Conservation (phyloP, 2,797 vertebrate species). For the Chromobotia macracanthus region DNA sequence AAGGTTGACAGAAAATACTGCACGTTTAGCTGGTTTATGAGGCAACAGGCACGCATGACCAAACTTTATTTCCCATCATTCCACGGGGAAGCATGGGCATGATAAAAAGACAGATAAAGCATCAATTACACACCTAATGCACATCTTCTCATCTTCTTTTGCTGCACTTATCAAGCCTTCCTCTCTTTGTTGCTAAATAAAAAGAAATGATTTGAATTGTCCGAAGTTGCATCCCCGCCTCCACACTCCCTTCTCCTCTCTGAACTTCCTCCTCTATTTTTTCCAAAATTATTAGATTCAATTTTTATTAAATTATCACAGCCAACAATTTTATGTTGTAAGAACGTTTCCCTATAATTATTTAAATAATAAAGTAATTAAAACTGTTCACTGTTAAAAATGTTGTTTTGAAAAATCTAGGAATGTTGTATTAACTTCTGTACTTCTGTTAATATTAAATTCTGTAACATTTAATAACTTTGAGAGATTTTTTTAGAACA, state of each 20-base stretch:
- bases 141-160: not conserved
- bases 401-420: too few species aligned
- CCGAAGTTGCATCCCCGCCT: not conserved
- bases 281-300: not conserved
- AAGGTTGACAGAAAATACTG: not conserved
- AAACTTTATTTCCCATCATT: not conserved
- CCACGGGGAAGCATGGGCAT: not conserved
- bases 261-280: slow-evolving; percentile 1
- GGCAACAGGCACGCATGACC: not conserved
- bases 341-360: too few species aligned
- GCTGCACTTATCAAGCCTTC: not conserved
- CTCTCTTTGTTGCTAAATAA: not conserved
- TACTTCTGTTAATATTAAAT: too few species aligned
- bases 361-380: too few species aligned
- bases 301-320: too few species aligned
- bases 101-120: not conserved
- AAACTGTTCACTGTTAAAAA: too few species aligned
- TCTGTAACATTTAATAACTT: too few species aligned
- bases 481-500: too few species aligned
- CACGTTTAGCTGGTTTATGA: not conserved
- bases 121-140: not conserved
- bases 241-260: too few species aligned
- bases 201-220: too few species aligned
- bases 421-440: too few species aligned
- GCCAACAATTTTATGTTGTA: too few species aligned